phyloP scores from a whole-genome alignment of 2,888 invertebrate genomes.

The Leucozona laternaria region DNA sequence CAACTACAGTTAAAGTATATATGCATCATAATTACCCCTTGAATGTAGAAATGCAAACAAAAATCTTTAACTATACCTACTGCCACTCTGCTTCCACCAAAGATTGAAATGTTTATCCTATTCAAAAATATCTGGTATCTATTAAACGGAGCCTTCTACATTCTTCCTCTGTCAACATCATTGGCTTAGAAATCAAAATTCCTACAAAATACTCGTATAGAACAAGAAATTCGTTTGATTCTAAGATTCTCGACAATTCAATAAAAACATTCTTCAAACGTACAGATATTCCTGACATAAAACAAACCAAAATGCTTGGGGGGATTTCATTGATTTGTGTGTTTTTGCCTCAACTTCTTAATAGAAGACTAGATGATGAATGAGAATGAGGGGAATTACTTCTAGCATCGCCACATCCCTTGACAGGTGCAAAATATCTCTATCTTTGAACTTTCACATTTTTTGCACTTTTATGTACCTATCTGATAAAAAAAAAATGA shows the following conservation, averaged over 20 bases:
- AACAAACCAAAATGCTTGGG: not conserved
- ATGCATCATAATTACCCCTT: too few species aligned
- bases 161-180: not conserved
- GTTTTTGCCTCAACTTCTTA: not conserved
- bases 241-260: not conserved
- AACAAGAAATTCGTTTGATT: conserved; percentile 8
- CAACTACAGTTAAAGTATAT: too few species aligned
- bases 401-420: not conserved
- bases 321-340: conserved; percentile 14
- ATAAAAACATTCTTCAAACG: conserved; percentile 10
- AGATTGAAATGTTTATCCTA: not conserved
- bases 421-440: conserved; percentile 10
- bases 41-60: not conserved
- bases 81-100: not conserved
- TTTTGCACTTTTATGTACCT: conserved; percentile 1
- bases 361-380: not conserved
- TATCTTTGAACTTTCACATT: conserved; percentile 29
- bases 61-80: not conserved
- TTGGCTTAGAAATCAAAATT: not conserved
- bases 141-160: not conserved
- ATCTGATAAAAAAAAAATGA: not conserved
- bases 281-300: not conserved
- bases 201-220: not conserved
- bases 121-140: not conserved
- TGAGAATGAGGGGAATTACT: not conserved